Evolutionary conservation across 2,113 vertebrate species (phyloP).

Genomic region (Anguilla japonica): DNA sequence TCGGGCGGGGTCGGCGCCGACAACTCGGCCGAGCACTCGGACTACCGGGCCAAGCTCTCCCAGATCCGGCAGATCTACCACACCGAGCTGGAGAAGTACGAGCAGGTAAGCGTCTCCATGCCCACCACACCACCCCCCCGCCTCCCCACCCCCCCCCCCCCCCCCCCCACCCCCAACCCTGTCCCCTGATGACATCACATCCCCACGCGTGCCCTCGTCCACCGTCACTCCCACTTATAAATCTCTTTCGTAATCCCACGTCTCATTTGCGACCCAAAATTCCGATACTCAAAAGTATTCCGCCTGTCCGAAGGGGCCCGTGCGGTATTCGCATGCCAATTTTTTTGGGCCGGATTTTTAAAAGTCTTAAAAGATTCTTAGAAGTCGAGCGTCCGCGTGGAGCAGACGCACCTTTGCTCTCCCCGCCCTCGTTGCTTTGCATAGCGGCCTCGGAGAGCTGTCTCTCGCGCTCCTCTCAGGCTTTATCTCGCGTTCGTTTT

Average conservation of each 20-base stretch:
- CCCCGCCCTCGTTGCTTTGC: neutral
- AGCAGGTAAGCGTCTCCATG: slow-evolving; percentile 77
- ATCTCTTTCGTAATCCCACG: neutral
- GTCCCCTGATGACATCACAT: neutral
- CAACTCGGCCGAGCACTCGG: slow-evolving; percentile 92
- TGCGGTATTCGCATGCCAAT: neutral
- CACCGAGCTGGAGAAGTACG: slow-evolving; percentile 98
- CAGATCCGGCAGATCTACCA: slow-evolving; percentile 99
- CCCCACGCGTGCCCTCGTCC: neutral
- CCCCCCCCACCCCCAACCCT: too few species aligned
- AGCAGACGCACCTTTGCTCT: neutral
- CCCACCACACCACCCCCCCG: too few species aligned
- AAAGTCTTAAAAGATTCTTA: neutral
- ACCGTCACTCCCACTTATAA: neutral
- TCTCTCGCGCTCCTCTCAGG: neutral
- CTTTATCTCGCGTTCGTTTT: slow-evolving; percentile 35
- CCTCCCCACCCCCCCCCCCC: neutral
- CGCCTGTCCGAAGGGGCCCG: neutral
- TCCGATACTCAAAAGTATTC: neutral
- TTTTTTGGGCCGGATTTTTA: neutral
- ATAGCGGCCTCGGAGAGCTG: neutral
- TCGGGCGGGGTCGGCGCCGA: slow-evolving; percentile 83
- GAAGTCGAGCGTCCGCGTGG: neutral
- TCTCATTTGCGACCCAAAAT: neutral
- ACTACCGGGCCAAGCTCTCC: slow-evolving; percentile 93